phyloP scores from a whole-genome alignment of 2,113 vertebrate species.

The Varanus komodoensis region DNA sequence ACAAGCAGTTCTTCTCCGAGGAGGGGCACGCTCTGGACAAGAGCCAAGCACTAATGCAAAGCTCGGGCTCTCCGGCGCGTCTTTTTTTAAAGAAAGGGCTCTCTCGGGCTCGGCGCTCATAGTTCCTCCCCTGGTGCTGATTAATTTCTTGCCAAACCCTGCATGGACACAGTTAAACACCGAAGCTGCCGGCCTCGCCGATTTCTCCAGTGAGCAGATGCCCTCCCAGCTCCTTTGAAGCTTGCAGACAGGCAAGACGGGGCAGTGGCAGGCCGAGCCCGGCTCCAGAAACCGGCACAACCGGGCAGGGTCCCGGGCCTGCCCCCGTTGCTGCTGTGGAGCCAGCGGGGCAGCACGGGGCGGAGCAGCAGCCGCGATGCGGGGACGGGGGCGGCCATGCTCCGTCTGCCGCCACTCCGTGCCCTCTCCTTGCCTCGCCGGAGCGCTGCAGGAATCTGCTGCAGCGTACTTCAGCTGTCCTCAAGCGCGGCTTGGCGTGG shows the following conservation, averaged over 20 bases:
- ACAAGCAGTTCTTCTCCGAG: background rate
- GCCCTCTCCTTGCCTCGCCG: no score
- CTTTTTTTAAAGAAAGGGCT: background rate
- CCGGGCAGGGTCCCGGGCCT: no score
- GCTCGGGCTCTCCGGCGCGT: slow-evolving; percentile 11
- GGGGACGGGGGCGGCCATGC: background rate
- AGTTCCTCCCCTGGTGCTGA: slow-evolving; percentile 34
- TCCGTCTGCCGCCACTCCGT: no score
- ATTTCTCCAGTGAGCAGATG: no score
- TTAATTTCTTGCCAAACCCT: slow-evolving; percentile 57
- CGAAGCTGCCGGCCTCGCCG: background rate
- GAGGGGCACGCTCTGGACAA: background rate
- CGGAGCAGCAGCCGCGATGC: background rate
- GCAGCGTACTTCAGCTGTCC: background rate
- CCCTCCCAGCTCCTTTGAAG: no score
- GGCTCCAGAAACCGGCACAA: background rate
- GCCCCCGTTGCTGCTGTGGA: background rate
- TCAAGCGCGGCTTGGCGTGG: background rate
- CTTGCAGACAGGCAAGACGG: no score
- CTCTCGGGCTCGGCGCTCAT: slow-evolving; percentile 15
- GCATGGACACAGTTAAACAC: background rate
- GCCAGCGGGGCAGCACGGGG: background rate
- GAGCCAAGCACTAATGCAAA: slow-evolving; percentile 3
- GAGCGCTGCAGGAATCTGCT: rapidly evolving
- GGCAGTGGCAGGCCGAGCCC: no score